Evolutionary conservation across 2,113 vertebrate genomes (phyloP), one percentile per base, ranked within the genome.

Genomic region (Dicentrarchus labrax): DNA sequence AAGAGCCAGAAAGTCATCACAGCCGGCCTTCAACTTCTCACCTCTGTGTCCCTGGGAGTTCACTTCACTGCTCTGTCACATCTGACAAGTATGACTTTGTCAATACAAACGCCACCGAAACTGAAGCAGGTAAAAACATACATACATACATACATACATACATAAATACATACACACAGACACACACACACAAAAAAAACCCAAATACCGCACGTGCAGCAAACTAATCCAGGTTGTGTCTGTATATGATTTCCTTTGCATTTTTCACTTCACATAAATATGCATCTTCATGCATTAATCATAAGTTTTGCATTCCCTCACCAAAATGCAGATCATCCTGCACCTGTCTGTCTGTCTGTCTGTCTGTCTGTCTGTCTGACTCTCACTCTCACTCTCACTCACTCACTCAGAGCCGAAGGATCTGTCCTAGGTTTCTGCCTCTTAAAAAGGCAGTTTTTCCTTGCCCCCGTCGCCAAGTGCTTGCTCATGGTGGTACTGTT

Each of bases 11-110:
- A 76, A 84, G 73, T 88, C 88, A 85, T 83, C 76, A 80, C 64
- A 54, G 81, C 39, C 17, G 78, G 88, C 90, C 85, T 88, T 93
- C 90, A 91, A 88, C 90, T 89, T n/a, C 74, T 91, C 91, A 83
- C 86, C 88, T 82, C 47, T 17, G 70, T 22, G 66, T 86, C 76
- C 59, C 80, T 70, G 82, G 56, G 84, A 87, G 50, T 85, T 85
- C 77, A 83, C 51, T 56, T 15, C 62, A 54, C 82, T 67, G 84
- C 76, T 87, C 51, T 73, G 82, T 85, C 83, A 84, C 82, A 53
- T 77, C 60, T 80, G 77, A 84, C 76, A 57, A 64, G 45, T 72
- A 13, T 2, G 62, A 86, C 69, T 67, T 70, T 43, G 53, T 78
- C 77, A 45, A 36, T 2, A 61, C 47, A 80, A 82, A 71, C 17